phyloP scores from a whole-genome alignment of 2,888 invertebrate genomes.

The Troides oblongomaculatus region DNA sequence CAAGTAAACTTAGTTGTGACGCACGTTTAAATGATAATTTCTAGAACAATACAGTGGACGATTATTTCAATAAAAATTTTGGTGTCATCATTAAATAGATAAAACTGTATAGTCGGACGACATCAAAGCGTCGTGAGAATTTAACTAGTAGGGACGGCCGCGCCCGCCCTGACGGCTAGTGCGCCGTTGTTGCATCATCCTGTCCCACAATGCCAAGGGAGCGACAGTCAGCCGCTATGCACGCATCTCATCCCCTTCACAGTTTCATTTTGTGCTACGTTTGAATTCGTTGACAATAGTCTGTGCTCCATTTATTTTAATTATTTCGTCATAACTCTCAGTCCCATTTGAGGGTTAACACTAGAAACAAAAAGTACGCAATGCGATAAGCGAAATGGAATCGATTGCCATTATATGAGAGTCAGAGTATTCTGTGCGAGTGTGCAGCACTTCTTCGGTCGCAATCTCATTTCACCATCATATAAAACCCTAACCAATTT shows the following conservation, averaged over 20 bases:
- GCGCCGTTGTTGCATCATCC: slow-evolving; percentile 39
- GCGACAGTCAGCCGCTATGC: slow-evolving; percentile 15
- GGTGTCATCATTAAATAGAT: background rate
- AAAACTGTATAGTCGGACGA: background rate
- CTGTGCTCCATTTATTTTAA: background rate
- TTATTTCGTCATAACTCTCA: background rate
- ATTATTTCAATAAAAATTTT: background rate
- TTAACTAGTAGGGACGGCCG: background rate
- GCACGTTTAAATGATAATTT: background rate
- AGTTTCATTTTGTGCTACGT: slow-evolving; percentile 11
- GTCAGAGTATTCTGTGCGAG: too few relatives aligned
- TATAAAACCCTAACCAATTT: too few relatives aligned
- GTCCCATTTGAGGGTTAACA: background rate
- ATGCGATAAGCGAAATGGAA: too few relatives aligned
- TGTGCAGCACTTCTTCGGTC: too few relatives aligned
- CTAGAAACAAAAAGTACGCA: too few relatives aligned
- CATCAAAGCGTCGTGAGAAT: slow-evolving; percentile 2
- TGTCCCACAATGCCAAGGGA: slow-evolving; percentile 20
- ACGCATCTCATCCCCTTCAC: slow-evolving; percentile 15
- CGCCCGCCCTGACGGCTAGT: slow-evolving; percentile 28
- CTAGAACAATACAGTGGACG: background rate
- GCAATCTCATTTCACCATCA: too few relatives aligned
- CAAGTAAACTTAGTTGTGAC: background rate
- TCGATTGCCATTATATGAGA: too few relatives aligned
- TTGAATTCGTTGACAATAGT: background rate